Evolutionary conservation across 2,113 vertebrate genomes (phyloP).

Genomic region (Epinephelus lanceolatus): DNA sequence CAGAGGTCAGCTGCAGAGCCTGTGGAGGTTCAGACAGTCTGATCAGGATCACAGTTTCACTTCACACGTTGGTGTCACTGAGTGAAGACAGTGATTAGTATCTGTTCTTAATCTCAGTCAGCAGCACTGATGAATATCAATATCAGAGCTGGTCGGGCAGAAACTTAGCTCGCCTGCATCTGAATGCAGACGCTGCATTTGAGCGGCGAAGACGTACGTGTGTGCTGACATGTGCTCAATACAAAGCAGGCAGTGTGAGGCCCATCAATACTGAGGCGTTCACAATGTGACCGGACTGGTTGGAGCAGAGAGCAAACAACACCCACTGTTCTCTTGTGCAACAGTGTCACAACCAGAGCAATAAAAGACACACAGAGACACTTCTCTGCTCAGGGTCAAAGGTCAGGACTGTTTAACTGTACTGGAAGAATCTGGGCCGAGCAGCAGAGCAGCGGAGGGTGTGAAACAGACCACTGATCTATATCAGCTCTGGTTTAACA

Average conservation of each 20-base stretch:
- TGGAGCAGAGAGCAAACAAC: conserved; percentile 54
- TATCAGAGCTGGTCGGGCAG: conserved; percentile 4
- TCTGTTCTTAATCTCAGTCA: not conserved
- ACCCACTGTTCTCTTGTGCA: conserved; percentile 61
- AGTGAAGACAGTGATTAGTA: not conserved
- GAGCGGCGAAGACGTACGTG: not conserved
- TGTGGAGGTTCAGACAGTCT: not conserved
- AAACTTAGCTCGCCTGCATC: conserved; percentile 16
- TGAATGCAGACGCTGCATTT: conserved; percentile 7
- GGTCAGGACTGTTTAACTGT: not conserved
- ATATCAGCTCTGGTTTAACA: not conserved
- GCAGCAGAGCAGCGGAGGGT: no score
- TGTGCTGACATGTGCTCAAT: not conserved
- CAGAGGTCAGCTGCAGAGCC: conserved; percentile 15
- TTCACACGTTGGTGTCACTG: conserved; percentile 15
- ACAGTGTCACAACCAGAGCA: conserved; percentile 38
- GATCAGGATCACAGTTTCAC: not conserved
- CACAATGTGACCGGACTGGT: conserved; percentile 74
- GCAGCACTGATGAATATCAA: not conserved
- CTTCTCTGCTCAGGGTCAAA: conserved; percentile 10
- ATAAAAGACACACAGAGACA: conserved; percentile 29
- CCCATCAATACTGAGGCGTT: not conserved
- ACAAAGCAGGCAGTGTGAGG: conserved; percentile 47
- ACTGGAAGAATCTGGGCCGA: not conserved
- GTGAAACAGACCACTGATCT: no score